phyloP scores from a whole-genome alignment of 2,888 invertebrate genomes.

The Ceraclea dissimilis region DNA sequence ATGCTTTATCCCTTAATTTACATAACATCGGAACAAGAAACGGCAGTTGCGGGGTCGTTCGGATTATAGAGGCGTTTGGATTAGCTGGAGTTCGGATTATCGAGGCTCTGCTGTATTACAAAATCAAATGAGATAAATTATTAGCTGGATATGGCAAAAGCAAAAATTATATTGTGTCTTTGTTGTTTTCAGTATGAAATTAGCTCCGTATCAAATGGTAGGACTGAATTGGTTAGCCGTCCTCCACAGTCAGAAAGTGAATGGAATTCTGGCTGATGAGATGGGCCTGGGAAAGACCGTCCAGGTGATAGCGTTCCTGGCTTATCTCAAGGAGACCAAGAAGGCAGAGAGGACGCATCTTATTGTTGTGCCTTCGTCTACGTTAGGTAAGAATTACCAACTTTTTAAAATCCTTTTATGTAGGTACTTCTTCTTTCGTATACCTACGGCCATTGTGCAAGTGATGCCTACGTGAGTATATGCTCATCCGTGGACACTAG shows the following conservation, averaged over 20 bases:
- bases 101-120: no score
- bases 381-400: constrained; percentile 62
- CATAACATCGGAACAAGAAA: no score
- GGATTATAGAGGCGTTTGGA: no score
- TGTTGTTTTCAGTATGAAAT: constrained; percentile 49
- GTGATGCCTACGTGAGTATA: no score
- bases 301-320: constrained; percentile 87
- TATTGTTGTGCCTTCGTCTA: constrained; percentile 94
- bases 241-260: constrained; percentile 80
- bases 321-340: constrained; percentile 76
- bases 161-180: background rate
- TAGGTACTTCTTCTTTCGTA: background rate
- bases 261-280: constrained; percentile 94
- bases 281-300: constrained; percentile 95
- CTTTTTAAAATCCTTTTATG: background rate
- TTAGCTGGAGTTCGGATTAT: no score
- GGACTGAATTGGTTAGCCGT: constrained; percentile 91
- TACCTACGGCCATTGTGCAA: no score
- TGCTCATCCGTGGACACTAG: no score
- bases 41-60: no score
- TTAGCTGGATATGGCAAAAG: background rate
- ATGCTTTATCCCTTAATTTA: no score
- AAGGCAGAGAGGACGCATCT: constrained; percentile 74
- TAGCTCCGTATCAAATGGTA: constrained; percentile 82
- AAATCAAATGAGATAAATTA: background rate